phyloP scores from a whole-genome alignment of 2,113 vertebrate genomes.

The Chrysochloris asiatica region DNA sequence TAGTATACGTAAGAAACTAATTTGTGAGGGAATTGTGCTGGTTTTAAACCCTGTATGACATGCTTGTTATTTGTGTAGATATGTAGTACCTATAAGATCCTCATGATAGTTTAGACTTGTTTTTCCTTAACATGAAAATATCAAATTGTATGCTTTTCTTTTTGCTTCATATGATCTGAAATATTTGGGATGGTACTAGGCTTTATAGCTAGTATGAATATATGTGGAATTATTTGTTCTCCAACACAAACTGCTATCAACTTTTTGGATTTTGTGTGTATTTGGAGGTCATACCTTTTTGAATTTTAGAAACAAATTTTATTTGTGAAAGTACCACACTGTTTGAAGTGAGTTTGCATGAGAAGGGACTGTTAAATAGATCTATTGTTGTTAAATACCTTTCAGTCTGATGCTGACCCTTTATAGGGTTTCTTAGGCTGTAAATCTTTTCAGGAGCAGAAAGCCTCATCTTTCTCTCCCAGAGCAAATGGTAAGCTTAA shows the following conservation, averaged over 20 bases:
- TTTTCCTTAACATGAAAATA: conserved; percentile 28
- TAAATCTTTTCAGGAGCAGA: too few species aligned
- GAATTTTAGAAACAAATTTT: background rate
- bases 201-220: background rate
- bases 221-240: background rate
- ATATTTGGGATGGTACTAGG: background rate
- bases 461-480: too few species aligned
- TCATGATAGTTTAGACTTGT: background rate
- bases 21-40: background rate
- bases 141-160: conserved; percentile 15
- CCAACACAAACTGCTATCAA: background rate
- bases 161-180: background rate
- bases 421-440: too few species aligned
- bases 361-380: background rate
- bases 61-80: background rate
- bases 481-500: too few species aligned
- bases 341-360: conserved; percentile 5
- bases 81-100: background rate
- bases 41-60: background rate
- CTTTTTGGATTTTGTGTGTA: background rate
- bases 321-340: background rate
- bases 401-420: too few species aligned
- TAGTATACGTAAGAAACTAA: background rate
- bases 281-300: background rate
- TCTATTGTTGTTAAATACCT: too few species aligned